Conservation (phyloP, 2,888 invertebrate species). For the Pseudococcus viburni region DNA sequence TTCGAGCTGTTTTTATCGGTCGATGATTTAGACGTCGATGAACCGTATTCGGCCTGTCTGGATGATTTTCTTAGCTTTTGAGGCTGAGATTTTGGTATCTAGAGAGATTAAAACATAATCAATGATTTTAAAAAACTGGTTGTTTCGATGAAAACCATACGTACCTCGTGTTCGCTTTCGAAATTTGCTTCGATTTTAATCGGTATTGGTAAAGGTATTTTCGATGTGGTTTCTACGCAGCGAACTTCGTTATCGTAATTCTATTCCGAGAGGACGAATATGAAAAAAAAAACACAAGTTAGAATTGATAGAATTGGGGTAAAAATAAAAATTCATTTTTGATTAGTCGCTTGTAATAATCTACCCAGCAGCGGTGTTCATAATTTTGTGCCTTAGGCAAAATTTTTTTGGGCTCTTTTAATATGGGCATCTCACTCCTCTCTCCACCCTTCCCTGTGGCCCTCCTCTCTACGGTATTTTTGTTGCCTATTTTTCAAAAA, state of each 20-base stretch:
- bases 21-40: too few relatives aligned
- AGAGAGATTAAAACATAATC: neutral
- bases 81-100: neutral
- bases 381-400: too few relatives aligned
- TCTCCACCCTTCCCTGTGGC: too few relatives aligned
- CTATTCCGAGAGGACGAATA: neutral
- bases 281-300: constrained; percentile 17
- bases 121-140: neutral
- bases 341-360: neutral
- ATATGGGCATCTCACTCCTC: too few relatives aligned
- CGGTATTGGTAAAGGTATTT: constrained; percentile 57
- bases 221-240: constrained; percentile 32
- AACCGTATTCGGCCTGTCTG: neutral
- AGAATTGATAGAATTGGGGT: neutral
- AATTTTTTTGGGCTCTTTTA: too few relatives aligned
- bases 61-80: neutral
- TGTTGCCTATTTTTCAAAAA: too few relatives aligned
- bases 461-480: too few relatives aligned
- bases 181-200: constrained; percentile 48
- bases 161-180: constrained; percentile 28
- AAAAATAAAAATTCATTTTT: neutral
- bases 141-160: neutral
- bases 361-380: too few relatives aligned
- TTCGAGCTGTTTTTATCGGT: neutral
- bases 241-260: constrained; percentile 33